phyloP scores from a whole-genome alignment of 1,140 invertebrate genomes.

The Chrysopa pallens region DNA sequence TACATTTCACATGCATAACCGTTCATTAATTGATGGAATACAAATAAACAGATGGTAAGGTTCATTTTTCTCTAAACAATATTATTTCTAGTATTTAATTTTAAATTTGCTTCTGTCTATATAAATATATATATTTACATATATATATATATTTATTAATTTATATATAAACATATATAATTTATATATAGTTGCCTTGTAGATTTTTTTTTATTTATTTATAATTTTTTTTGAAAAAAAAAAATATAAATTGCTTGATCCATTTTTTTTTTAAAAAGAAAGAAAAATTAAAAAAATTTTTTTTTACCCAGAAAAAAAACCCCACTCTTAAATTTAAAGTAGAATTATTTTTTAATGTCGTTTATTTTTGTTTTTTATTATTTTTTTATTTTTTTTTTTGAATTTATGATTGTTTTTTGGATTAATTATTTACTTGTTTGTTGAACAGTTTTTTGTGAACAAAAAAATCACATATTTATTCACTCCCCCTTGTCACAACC shows the following conservation, averaged over 20 bases:
- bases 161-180: too few relatives aligned
- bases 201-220: background rate
- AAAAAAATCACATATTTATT: too few relatives aligned
- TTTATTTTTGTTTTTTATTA: too few relatives aligned
- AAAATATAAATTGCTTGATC: background rate
- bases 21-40: background rate
- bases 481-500: too few relatives aligned
- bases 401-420: too few relatives aligned
- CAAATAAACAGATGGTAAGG: slow-evolving; percentile 20
- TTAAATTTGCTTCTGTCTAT: background rate
- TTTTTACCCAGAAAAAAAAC: background rate
- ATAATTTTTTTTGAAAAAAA: background rate
- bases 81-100: background rate
- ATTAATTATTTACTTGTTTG: too few relatives aligned
- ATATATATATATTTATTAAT: too few relatives aligned
- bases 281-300: background rate
- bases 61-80: slow-evolving; percentile 15
- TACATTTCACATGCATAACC: background rate
- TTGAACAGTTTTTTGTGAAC: too few relatives aligned
- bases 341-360: too few relatives aligned
- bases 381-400: too few relatives aligned
- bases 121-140: too few relatives aligned
- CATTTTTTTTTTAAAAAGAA: background rate
- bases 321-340: too few relatives aligned
- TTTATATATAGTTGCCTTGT: background rate